A percentile compares a stretch with the other conserved stretches of the same genome.
phyloP scores from a whole-genome alignment of 1,140 invertebrate genomes.

The Dendrolimus kikuchii region DNA sequence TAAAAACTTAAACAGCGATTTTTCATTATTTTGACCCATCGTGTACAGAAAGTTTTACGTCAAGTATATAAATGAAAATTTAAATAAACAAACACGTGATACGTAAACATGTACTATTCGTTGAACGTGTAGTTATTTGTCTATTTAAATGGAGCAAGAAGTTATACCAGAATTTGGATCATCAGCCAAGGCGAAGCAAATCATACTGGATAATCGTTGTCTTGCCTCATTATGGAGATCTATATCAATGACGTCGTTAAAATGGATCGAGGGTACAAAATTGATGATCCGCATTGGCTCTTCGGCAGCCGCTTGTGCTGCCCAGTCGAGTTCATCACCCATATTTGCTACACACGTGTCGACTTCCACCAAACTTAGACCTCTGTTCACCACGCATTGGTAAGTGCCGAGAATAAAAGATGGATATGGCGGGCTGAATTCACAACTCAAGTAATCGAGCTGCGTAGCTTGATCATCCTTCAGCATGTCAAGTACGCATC shows the following conservation, averaged over 20 bases:
- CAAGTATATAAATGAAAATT: too few species aligned
- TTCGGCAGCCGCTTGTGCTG: slow-evolving; percentile 21
- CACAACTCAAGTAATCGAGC: slow-evolving; percentile 53
- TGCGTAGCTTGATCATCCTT: slow-evolving; percentile 33
- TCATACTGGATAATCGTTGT: slow-evolving; percentile 22
- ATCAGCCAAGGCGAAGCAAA: slow-evolving; percentile 43
- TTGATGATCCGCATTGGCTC: slow-evolving; percentile 36
- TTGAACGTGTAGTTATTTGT: not conserved
- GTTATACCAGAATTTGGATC: slow-evolving; percentile 31
- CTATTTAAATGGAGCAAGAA: slow-evolving; percentile 22
- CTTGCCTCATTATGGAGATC: slow-evolving; percentile 19
- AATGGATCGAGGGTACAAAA: slow-evolving; percentile 44
- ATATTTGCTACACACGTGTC: slow-evolving; percentile 38
- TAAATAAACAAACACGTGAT: not conserved
- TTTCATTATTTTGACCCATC: too few species aligned
- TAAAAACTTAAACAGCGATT: too few species aligned
- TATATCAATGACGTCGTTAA: slow-evolving; percentile 34
- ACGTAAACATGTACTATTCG: not conserved
- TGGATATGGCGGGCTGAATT: slow-evolving; percentile 33
- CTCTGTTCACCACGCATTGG: slow-evolving; percentile 27
- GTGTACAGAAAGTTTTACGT: too few species aligned
- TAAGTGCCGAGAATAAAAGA: slow-evolving; percentile 33
- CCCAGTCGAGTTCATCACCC: slow-evolving; percentile 27
- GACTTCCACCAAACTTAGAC: slow-evolving; percentile 31
- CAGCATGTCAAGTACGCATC: slow-evolving; percentile 44